A percentile compares a stretch with the other conserved stretches of the same genome.
Conservation (phyloP, 2,113 vertebrate species). For the Melanotaenia duboulayi region DNA sequence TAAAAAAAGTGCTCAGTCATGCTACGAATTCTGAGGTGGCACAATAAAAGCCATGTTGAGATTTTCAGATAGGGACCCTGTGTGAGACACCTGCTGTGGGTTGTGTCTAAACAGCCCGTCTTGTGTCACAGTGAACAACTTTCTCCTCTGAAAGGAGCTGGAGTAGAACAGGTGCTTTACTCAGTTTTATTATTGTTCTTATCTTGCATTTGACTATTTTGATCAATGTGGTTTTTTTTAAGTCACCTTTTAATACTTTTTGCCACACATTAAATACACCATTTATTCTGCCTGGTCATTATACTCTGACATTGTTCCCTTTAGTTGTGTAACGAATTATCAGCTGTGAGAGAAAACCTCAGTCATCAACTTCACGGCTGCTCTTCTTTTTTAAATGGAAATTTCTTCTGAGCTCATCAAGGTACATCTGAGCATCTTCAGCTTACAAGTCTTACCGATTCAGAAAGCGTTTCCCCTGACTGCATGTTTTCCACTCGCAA, state of each 20-base stretch:
- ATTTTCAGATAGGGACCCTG: neutral
- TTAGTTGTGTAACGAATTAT: neutral
- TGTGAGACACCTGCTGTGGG: slow-evolving; percentile 9
- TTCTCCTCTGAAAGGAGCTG: slow-evolving; percentile 50
- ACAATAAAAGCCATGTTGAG: slow-evolving; percentile 22
- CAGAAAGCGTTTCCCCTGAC: slow-evolving; percentile 64
- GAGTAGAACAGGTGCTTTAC: slow-evolving; percentile 65
- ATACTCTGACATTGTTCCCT: neutral
- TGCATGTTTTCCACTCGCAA: slow-evolving; percentile 46
- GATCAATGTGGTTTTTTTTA: too few relatives aligned
- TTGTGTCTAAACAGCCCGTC: slow-evolving; percentile 45
- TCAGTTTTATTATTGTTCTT: too few relatives aligned
- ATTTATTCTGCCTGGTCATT: neutral
- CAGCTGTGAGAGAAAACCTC: neutral
- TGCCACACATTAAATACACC: neutral
- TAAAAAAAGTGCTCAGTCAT: slow-evolving; percentile 59
- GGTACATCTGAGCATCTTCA: slow-evolving; percentile 29
- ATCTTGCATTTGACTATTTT: too few relatives aligned
- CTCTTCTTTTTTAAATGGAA: neutral
- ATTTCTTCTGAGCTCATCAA: slow-evolving; percentile 42
- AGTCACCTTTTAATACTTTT: neutral
- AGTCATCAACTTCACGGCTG: slow-evolving; percentile 8
- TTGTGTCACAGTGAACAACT: slow-evolving; percentile 51
- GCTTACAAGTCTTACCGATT: slow-evolving; percentile 25
- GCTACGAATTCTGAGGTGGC: slow-evolving; percentile 51